Evolutionary conservation across 23 tunicate genomes (phyloP), one percentile per base, ranked within the genome.

Genomic region (Clavelina lepadiformis): DNA sequence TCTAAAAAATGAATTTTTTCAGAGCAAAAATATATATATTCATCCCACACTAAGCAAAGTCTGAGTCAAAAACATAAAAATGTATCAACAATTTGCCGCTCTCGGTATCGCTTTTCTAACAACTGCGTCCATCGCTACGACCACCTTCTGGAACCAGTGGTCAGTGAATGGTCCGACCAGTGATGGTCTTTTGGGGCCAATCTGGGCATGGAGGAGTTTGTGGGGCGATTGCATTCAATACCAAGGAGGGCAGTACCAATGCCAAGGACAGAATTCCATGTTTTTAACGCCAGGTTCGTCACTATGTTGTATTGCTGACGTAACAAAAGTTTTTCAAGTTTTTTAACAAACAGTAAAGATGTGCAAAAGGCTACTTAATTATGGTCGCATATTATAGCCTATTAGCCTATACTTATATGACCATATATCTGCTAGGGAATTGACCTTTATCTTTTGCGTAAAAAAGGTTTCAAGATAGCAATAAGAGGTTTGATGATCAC

Each of bases 161-260:
- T 22, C 71, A 13, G 55, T 66, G 1, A 65, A 38, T 35, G 82
- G 82, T 38, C 73, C 82, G 23, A 54, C 61, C 2, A 53, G 57
- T 33, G 25, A 37, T 2, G 45, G 53, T 3, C 22, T 76, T 37
- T 2, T 66, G 1, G 76, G 71, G 18, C 73, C 76, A 3, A 68
- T 68, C 8, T 82, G 76, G 76, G 82, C 82, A 24, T 82, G 79
- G 74, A 58, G 73, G 4, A 68, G 91, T 25, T 49, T 82, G 3
- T 82, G 72, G 72, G 65, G 27, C 2, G 71, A 74, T 7, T 82
- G 91, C 56, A 41, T 82, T 28, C 91, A 82, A 53, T 53, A 62
- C 32, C 31, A 45, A 30, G 69, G 68, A 23, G 91, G 76, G 30
- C 76, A 68, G 36, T 74, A 55, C 60, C 81, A 74, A 29, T 82